phyloP scores from a whole-genome alignment of 2,113 vertebrate species.

The Canis aureus region DNA sequence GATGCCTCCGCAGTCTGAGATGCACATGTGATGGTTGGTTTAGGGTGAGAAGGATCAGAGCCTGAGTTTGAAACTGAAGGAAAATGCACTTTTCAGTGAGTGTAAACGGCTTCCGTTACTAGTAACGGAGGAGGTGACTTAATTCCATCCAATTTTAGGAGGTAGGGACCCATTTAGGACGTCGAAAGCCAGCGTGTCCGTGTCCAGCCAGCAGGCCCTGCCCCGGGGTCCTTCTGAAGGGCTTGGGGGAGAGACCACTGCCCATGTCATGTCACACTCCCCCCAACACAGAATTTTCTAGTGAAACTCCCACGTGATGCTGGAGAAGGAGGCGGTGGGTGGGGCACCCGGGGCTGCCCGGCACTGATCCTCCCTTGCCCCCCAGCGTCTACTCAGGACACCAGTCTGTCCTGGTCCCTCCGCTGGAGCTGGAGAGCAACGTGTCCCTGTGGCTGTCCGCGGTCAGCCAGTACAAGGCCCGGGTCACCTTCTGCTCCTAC shows the following conservation, averaged over 20 bases:
- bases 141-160: neutral
- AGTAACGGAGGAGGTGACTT: neutral
- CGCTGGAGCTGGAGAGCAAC: slow-evolving; percentile 96
- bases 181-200: neutral
- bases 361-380: neutral
- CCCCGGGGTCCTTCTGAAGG: neutral
- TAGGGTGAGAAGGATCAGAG: neutral
- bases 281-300: neutral
- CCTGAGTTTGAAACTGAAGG: neutral
- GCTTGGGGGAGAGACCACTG: neutral
- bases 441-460: slow-evolving; percentile 96
- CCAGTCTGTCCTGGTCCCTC: slow-evolving; percentile 97
- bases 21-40: neutral
- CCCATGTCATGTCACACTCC: neutral
- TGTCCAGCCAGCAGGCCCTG: neutral
- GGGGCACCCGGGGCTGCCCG: no score
- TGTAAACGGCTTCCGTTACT: neutral
- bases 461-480: slow-evolving; percentile 97
- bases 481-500: slow-evolving; percentile 97
- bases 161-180: neutral
- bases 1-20: neutral
- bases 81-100: neutral
- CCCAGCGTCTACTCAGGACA: slow-evolving; percentile 93
- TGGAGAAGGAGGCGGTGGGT: no score
- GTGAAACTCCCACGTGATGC: neutral